Evolutionary conservation across 2,888 invertebrate genomes (phyloP).

Genomic region (Magallana nippona): DNA sequence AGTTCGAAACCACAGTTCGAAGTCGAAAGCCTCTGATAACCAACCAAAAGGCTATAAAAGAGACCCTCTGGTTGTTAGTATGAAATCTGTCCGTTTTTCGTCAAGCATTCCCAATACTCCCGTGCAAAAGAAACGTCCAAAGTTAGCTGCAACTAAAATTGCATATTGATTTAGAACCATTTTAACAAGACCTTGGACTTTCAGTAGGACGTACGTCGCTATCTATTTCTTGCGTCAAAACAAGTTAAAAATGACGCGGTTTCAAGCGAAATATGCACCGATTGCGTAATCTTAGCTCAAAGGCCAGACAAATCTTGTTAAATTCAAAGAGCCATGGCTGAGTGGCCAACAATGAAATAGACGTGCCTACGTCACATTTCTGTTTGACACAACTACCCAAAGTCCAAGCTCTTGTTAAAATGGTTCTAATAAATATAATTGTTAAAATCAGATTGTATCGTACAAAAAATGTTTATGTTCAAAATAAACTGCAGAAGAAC

Average conservation of each 20-base stretch:
- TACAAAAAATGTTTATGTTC: neutral
- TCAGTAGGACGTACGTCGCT: too few relatives aligned
- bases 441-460: neutral
- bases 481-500: neutral
- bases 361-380: too few relatives aligned
- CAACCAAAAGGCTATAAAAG: neutral
- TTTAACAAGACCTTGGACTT: too few relatives aligned
- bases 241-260: too few relatives aligned
- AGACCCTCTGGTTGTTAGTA: neutral
- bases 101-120: slow-evolving; percentile 34
- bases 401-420: too few relatives aligned
- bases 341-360: too few relatives aligned
- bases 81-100: slow-evolving; percentile 43
- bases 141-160: slow-evolving; percentile 38
- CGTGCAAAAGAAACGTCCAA: slow-evolving; percentile 14
- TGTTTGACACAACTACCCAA: too few relatives aligned
- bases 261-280: too few relatives aligned
- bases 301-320: too few relatives aligned
- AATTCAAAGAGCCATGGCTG: too few relatives aligned
- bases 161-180: slow-evolving; percentile 21
- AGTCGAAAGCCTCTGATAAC: neutral
- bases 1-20: slow-evolving; percentile 49
- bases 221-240: too few relatives aligned
- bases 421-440: neutral
- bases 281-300: too few relatives aligned